Evolutionary conservation across 2,888 invertebrate species (phyloP), one percentile per base, ranked within the genome.

Genomic region (Noctua fimbriata): DNA sequence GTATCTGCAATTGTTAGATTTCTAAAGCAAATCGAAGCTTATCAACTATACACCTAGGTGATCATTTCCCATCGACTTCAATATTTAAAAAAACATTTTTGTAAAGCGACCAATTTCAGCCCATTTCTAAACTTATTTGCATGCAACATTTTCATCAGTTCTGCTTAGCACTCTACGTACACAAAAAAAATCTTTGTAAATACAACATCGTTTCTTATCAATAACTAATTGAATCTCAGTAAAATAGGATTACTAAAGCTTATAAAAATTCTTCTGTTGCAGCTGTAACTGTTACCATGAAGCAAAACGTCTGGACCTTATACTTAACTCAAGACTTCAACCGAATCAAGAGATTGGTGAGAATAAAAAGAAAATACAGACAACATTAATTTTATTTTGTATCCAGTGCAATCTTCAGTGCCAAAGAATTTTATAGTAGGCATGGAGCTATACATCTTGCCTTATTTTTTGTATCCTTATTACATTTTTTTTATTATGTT

Each of bases 261-360:
- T 47, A 73, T 47, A 47, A 73, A 71, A 32, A 81, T 76, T 88
- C 81, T 88, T 91, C 88, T 88, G 88, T 94, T 94, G 89, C 94
- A 94, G 94, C 92, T 83, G 81, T 88, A 81, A 89, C 89, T 86
- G 89, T 88, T 87, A 81, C 90, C 89, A 90, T 84, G 88, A 89
- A 87, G 88, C 88, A 76, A 85, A 87, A 85, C 88, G 82, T 85
- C 89, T 90, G 92, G 92, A 93, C 92, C 90, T 84, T 89, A 84
- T 94, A 93, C 93, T 93, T 92, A 93, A 92, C 89, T 85, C 89
- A 91, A 92, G 90, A 92, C 90, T 91, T 87, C 88, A 89, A 84
- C 83, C 78, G 75, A 84, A 85, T 85, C 85, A 83, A 88, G 83
- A 84, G 81, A 82, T 83, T 81, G 82, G 78, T 85, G 84, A 81